Conservation (phyloP, 2,797 vertebrate species). For the Caiman crocodilus region DNA sequence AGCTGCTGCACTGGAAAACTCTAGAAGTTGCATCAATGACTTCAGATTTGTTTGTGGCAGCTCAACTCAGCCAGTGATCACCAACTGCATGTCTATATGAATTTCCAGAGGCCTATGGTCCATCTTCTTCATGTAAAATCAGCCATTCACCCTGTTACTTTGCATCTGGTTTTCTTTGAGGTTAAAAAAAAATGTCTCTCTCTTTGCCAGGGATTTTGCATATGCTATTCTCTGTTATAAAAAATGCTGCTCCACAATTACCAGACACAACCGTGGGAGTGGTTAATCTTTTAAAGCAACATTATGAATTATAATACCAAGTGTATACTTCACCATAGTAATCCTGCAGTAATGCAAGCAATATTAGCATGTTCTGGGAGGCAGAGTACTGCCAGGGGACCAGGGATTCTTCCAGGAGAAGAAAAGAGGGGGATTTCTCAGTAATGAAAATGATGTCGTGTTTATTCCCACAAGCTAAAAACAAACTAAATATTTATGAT, state of each 20-base stretch:
- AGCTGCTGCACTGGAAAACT: constrained; percentile 63
- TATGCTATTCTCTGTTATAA: constrained; percentile 49
- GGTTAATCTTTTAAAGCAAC: constrained; percentile 83
- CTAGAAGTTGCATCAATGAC: constrained; percentile 75
- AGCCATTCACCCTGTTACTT: constrained; percentile 27
- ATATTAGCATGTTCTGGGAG: constrained; percentile 78
- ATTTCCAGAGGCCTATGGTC: constrained; percentile 45
- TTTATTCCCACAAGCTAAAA: constrained; percentile 76
- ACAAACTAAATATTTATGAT: constrained; percentile 80
- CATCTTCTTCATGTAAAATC: constrained; percentile 43
- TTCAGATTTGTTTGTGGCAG: constrained; percentile 59
- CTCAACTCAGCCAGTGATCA: constrained; percentile 54
- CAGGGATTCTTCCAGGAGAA: constrained; percentile 70
- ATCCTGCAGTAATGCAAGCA: constrained; percentile 79
- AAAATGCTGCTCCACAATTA: constrained; percentile 69
- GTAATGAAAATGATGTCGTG: constrained; percentile 73
- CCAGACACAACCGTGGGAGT: constrained; percentile 73
- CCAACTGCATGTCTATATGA: constrained; percentile 48
- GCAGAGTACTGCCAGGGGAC: constrained; percentile 71
- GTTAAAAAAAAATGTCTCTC: constrained; percentile 62
- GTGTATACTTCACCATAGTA: constrained; percentile 77
- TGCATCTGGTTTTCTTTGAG: constrained; percentile 61
- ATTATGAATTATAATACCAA: constrained; percentile 81
- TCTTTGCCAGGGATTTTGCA: constrained; percentile 60
- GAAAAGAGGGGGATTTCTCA: constrained; percentile 72